Evolutionary conservation across 2,888 invertebrate species (phyloP).

Genomic region (Eristalis arbustorum): DNA sequence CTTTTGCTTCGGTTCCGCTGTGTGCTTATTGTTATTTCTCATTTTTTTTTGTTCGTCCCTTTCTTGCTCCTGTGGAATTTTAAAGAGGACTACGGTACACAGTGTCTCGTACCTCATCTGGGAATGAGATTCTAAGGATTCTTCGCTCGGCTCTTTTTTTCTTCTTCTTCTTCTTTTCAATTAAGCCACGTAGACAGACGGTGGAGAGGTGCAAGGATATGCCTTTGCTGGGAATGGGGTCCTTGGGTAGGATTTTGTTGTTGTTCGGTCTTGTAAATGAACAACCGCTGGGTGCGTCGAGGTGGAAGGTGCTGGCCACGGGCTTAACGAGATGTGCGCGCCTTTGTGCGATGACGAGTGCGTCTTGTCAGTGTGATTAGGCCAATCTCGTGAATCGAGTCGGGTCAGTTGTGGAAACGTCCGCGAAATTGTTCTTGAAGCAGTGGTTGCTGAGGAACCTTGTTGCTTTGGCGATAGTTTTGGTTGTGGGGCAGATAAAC

Average conservation of each 20-base stretch:
- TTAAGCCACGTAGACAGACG: slow-evolving; percentile 36
- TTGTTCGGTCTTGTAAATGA: background rate
- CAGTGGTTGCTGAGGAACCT: background rate
- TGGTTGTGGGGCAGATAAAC: no score
- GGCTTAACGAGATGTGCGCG: background rate
- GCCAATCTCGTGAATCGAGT: background rate
- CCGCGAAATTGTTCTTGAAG: background rate
- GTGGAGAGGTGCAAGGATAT: slow-evolving; percentile 28
- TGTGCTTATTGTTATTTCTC: slow-evolving; percentile 29
- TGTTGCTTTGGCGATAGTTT: no score
- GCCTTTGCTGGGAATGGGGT: slow-evolving; percentile 21
- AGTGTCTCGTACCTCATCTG: background rate
- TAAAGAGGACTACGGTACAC: slow-evolving; percentile 14
- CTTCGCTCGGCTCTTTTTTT: slow-evolving; percentile 5
- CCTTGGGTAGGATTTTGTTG: background rate
- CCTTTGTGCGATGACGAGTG: background rate
- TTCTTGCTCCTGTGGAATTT: slow-evolving; percentile 24
- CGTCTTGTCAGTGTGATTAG: background rate
- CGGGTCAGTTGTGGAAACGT: background rate
- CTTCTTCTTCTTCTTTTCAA: slow-evolving; percentile 9
- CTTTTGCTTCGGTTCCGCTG: background rate
- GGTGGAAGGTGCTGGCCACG: background rate
- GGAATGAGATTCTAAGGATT: slow-evolving; percentile 34
- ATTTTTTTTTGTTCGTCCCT: background rate
- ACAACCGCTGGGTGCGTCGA: background rate